Percentiles rank a stretch among this genome's conserved stretches.
Conservation (phyloP, 2,113 vertebrate species). For the Nansenia antarctica region DNA sequence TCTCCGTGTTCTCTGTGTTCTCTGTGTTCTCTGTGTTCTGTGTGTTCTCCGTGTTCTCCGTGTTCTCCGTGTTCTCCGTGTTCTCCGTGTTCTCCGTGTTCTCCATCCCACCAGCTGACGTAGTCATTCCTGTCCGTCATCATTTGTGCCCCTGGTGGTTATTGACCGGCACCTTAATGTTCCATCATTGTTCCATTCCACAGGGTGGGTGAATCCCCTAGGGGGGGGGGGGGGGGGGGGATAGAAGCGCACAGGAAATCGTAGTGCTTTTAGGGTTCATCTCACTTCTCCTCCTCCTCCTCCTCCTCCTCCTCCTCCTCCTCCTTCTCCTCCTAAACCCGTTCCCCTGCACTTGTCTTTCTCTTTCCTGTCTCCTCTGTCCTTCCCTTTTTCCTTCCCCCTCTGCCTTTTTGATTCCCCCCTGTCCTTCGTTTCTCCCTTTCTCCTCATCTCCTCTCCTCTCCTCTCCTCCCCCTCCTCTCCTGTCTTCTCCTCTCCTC, state of each 20-base stretch:
- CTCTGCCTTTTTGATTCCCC: not conserved
- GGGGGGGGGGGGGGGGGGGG: no score
- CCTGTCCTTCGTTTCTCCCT: not conserved
- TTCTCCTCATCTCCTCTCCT: no score
- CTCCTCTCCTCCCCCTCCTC: not conserved
- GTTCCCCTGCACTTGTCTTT: not conserved
- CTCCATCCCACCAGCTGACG: no score
- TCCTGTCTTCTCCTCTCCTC: not conserved
- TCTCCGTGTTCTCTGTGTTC: no score
- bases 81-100: no score
- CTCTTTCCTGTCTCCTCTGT: no score
- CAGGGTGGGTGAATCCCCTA: conserved; percentile 32
- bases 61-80: no score
- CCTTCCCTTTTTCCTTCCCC: not conserved
- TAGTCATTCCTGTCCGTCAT: conserved; percentile 72
- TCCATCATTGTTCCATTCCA: conserved; percentile 74
- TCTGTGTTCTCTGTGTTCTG: no score
- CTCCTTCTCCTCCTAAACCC: not conserved
- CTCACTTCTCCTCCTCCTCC: not conserved
- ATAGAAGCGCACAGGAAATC: conserved; percentile 14
- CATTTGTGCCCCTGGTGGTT: conserved; percentile 75
- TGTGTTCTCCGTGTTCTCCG: no score
- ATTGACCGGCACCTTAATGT: conserved; percentile 69
- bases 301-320: not conserved
- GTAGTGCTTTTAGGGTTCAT: not conserved